A percentile compares a stretch with the other conserved stretches of the same genome.
These are phyloP conservation scores for Phrynocephalus forsythii DNA, from an alignment of 2,797 vertebrate genomes.

Conservation along the genomic window DNA sequence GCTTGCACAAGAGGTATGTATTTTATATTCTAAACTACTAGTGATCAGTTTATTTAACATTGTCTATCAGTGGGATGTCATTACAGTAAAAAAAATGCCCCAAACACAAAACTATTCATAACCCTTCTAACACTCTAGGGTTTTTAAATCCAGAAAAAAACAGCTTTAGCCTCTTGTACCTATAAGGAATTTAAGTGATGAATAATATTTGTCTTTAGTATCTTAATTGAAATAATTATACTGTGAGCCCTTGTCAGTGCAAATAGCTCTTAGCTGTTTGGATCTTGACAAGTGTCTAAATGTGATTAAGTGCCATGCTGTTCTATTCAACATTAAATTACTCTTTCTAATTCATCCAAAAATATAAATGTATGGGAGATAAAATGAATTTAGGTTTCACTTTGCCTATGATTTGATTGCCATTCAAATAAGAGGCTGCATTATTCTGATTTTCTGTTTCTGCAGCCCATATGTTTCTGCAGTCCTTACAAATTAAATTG, in stretches of 20 bases:
- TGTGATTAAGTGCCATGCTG: background rate
- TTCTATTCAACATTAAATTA: background rate
- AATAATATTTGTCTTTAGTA: constrained; percentile 5
- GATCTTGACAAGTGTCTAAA: background rate
- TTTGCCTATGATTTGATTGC: background rate
- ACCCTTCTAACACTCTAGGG: constrained; percentile 9
- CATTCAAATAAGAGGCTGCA: background rate
- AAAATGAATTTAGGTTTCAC: background rate
- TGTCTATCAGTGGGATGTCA: background rate
- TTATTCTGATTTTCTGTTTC: background rate
- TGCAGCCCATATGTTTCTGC: background rate
- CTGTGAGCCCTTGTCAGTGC: background rate
- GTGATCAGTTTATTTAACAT: constrained; percentile 56
- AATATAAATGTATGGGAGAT: background rate
- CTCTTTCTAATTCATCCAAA: background rate
- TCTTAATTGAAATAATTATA: background rate
- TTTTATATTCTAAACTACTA: constrained; percentile 50
- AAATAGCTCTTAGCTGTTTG: background rate
- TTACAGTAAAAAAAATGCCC: constrained; percentile 43
- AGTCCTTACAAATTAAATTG: background rate
- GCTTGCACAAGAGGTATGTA: constrained; percentile 91
- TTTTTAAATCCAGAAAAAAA: constrained; percentile 41
- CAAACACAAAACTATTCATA: constrained; percentile 22
- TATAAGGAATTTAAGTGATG: background rate
- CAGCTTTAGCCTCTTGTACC: constrained; percentile 1